These are phyloP conservation scores for Platysternon megacephalum DNA, from an alignment of 2,113 vertebrate genomes.

Conservation along the genomic window DNA sequence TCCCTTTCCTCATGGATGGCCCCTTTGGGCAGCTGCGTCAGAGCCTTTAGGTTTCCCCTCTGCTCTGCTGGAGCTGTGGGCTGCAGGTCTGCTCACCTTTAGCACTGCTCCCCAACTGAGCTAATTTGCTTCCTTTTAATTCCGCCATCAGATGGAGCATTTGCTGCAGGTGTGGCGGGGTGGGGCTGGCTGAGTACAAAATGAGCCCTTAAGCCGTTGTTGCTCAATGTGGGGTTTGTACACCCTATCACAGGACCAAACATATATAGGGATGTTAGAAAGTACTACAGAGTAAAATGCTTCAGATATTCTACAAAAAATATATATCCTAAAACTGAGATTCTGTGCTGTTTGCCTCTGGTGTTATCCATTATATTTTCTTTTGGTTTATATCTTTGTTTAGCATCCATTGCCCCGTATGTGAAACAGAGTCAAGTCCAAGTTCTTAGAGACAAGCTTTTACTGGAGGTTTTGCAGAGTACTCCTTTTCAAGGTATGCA, in stretches of 20 bases:
- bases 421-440: neutral
- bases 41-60: too few species aligned
- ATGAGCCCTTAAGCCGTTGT: too few species aligned
- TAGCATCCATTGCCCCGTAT: fast-evolving
- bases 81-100: too few species aligned
- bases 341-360: neutral
- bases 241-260: neutral
- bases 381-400: neutral
- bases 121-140: too few species aligned
- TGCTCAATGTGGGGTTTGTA: too few species aligned
- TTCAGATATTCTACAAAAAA: neutral
- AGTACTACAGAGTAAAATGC: neutral
- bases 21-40: too few species aligned
- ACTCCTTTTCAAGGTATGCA: neutral
- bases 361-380: neutral
- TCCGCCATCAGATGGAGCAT: too few species aligned
- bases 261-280: neutral
- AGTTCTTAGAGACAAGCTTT: neutral
- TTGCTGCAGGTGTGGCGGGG: too few species aligned
- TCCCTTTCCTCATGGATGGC: too few species aligned
- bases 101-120: too few species aligned
- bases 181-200: too few species aligned
- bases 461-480: neutral
- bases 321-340: neutral
- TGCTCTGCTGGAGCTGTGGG: too few species aligned